phyloP scores from a whole-genome alignment of 2,888 invertebrate genomes.

The Andrena flavipes region DNA sequence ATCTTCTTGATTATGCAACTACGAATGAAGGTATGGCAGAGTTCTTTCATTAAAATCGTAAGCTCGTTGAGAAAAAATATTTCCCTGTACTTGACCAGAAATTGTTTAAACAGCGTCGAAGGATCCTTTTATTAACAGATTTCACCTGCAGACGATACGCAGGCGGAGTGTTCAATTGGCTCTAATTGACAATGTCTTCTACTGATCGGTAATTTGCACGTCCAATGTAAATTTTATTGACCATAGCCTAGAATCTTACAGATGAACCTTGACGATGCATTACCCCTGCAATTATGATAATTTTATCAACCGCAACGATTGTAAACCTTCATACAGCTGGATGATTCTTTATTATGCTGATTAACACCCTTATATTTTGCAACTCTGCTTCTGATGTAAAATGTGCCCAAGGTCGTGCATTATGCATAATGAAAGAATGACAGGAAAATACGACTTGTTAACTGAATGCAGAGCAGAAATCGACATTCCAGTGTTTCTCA shows the following conservation, averaged over 20 bases:
- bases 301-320: slow-evolving; percentile 33
- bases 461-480: neutral
- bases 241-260: slow-evolving; percentile 27
- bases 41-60: neutral
- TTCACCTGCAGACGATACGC: slow-evolving; percentile 24
- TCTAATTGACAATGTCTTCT: slow-evolving; percentile 34
- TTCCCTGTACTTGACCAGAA: neutral
- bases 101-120: slow-evolving; percentile 32
- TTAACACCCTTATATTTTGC: neutral
- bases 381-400: slow-evolving; percentile 2
- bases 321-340: neutral
- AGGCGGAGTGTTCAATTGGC: slow-evolving; percentile 35
- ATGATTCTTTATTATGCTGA: slow-evolving; percentile 6
- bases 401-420: slow-evolving; percentile 3
- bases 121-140: slow-evolving; percentile 27
- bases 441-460: neutral
- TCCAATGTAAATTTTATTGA: slow-evolving; percentile 51
- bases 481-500: neutral
- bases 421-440: neutral
- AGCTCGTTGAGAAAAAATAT: neutral
- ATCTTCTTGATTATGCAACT: neutral
- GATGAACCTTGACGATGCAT: slow-evolving; percentile 46
- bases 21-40: neutral
- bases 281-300: slow-evolving; percentile 46
- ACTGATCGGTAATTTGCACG: slow-evolving; percentile 42